Conservation (phyloP, 2,797 vertebrate genomes). For the Poeciliopsis gracilis region DNA sequence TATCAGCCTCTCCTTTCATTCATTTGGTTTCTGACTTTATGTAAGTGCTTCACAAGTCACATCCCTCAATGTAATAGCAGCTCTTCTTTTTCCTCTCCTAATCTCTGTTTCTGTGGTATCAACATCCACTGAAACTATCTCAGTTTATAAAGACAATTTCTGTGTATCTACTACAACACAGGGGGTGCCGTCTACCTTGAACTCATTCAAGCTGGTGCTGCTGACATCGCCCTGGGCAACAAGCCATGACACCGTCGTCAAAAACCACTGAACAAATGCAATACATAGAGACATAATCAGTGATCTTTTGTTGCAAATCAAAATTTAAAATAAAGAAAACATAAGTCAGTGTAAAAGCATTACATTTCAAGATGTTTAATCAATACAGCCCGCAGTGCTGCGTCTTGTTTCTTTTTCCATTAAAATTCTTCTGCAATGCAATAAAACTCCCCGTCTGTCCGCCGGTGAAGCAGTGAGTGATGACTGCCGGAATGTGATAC, state of each 20-base stretch:
- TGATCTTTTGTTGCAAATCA: neutral
- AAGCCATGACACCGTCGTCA: neutral
- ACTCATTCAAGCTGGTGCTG: neutral
- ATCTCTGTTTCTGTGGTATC: neutral
- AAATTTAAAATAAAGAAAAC: neutral
- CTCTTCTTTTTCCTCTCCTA: neutral
- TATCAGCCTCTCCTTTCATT: neutral
- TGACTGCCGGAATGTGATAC: constrained; percentile 25
- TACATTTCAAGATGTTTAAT: neutral
- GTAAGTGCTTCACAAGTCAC: neutral
- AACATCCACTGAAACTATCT: neutral
- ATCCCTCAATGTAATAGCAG: neutral
- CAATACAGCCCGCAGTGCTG: neutral
- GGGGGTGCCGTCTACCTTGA: neutral
- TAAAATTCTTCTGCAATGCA: neutral
- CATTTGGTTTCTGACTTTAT: neutral
- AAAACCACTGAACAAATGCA: neutral
- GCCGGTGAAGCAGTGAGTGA: constrained; percentile 25
- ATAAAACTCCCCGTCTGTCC: constrained; percentile 2
- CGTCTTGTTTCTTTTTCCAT: constrained; percentile 1
- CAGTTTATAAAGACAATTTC: neutral
- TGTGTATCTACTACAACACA: neutral
- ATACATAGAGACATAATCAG: neutral
- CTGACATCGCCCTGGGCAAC: neutral
- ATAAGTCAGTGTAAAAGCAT: neutral